Evolutionary conservation across 1,140 invertebrate genomes (phyloP), one percentile per base, ranked within the genome.

Genomic region (Drosophila pruinosa): DNA sequence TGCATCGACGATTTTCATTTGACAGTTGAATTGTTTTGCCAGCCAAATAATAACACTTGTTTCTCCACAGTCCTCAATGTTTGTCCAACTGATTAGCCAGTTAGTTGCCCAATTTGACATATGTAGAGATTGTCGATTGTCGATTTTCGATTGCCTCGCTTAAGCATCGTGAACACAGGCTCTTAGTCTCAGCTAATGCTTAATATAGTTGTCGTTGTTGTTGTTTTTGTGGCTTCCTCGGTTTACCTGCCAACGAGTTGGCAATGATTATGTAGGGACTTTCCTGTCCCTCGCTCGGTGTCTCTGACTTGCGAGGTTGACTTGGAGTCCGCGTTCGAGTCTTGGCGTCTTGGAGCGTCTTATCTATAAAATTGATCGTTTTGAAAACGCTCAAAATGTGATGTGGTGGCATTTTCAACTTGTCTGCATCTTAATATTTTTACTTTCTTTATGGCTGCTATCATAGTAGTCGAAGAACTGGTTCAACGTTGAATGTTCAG

Each of bases 341-440:
- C 14, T 19, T 41, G 34, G 22, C 22, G 12, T 34, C 21, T 24
- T n/a, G n/a, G n/a, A 34, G 54, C 69, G 21, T 64, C 88, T 90
- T 90, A 90, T 90, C 89, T 78, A 41, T 43, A 72, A 77, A 83
- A 90, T 89, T 82, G 89, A 90, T 90, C 89, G 89, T 90, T 90
- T 90, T 90, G 74, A 79, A 90, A 90, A 90, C 86, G 89, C 78
- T 88, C 82, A 73, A 78, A 88, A 90, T 86, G 83, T 90, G 89
- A 89, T 90, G 89, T 90, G 89, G 89, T 90, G 89, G 89, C 89
- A 90, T 90, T 90, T 90, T 89, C 83, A 82, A 86, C 89, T 90
- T 90, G 89, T 90, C 89, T 86, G 89, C 89, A 73, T 89, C 81
- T 90, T 72, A 86, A 90, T 90, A 90, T 78, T 82, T 90, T 90